Evolutionary conservation across 1,140 invertebrate genomes (phyloP), one percentile per base, ranked within the genome.

Genomic region (Phortica variegata): DNA sequence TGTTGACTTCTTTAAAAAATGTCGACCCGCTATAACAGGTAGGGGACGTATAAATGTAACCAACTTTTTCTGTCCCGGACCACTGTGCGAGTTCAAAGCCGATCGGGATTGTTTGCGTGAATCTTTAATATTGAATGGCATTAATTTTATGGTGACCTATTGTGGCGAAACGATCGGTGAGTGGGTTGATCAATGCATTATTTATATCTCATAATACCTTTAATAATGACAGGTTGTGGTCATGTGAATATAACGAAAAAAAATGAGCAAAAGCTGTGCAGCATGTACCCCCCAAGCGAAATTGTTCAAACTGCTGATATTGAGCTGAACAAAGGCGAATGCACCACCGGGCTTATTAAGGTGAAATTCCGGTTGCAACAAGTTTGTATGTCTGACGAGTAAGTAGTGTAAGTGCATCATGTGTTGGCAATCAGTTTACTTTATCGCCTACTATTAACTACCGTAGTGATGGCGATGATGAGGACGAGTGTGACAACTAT

Each of bases 251-350:
- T 47, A 19, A 57, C 63, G 1, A 45, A 51, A 2, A 41, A 57
- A 0, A 49, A 54, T 13, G 49, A 63, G 15, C 10, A 31, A 1
- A 46, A 49, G 3, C 49, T 68, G 32, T n/a, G 18, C 23, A 26
- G 23, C 10, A 5, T 26, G 10, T 2, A 60, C 48, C 23, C 43
- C 0, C 4, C 52, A 0, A 5, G 48, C 0, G 60, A 55, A 21
- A 36, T 53, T 7, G 43, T 52, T 0, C 52, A 68, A 16, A 61
- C 61, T 0, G 57, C 49, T 20, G 40, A 58, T 5, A 50, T 68
- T 15, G 63, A 68, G 44, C 57, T 68, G 16, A 60, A 51, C 44
- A 58, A 60, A 44, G 50, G 49, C 12, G 60, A 57, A n/a, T 68
- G 63, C 37, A 68, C 63, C 4, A 60, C 68, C 16, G 63, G 63